These are phyloP conservation scores for Sesia bembeciformis DNA, from an alignment of 2,888 invertebrate species.

Conservation along the genomic window DNA sequence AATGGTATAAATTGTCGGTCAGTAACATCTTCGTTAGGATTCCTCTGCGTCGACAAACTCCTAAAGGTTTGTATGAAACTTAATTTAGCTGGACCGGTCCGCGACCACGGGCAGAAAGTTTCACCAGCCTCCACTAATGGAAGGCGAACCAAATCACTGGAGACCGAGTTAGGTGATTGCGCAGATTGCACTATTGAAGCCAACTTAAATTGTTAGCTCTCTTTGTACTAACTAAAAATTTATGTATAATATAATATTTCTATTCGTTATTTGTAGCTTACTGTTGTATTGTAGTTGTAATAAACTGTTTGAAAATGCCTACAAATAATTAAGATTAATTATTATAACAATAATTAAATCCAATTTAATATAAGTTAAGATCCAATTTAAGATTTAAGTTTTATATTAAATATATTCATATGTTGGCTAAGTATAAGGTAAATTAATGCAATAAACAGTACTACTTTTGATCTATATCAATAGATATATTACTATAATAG, in stretches of 20 bases:
- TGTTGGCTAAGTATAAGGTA: too few relatives aligned
- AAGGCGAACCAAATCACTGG: conserved; percentile 19
- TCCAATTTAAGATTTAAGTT: too few relatives aligned
- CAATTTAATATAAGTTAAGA: too few relatives aligned
- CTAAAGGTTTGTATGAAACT: conserved; percentile 33
- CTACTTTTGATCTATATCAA: too few relatives aligned
- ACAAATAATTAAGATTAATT: too few relatives aligned
- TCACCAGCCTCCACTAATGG: conserved; percentile 24
- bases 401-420: too few relatives aligned
- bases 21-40: conserved; percentile 27
- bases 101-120: conserved; percentile 31
- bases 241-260: not conserved
- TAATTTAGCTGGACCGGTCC: conserved; percentile 36
- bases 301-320: too few relatives aligned
- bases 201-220: not conserved
- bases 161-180: conserved; percentile 2
- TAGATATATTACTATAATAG: too few relatives aligned
- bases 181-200: not conserved
- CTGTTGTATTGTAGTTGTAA: too few relatives aligned
- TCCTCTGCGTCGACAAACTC: conserved; percentile 26
- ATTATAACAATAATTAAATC: too few relatives aligned
- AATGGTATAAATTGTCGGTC: not conserved
- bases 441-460: too few relatives aligned
- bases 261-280: too few relatives aligned
- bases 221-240: not conserved